Evolutionary conservation across 2,888 invertebrate genomes (phyloP).

Genomic region (Gordius sp.): DNA sequence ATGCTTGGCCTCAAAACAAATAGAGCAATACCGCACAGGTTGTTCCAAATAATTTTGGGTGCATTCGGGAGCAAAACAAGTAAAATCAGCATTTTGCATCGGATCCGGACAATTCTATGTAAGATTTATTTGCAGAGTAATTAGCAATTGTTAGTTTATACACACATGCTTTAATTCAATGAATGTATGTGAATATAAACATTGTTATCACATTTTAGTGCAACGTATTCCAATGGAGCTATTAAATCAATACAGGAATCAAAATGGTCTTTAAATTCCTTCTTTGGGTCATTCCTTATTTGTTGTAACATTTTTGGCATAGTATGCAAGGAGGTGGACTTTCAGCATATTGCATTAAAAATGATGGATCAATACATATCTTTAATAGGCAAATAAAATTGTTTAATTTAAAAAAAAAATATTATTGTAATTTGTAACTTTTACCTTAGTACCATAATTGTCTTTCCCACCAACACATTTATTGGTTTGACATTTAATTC

Average conservation of each 20-base stretch:
- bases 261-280: neutral
- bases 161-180: neutral
- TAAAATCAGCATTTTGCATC: slow-evolving; percentile 48
- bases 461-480: neutral
- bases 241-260: neutral
- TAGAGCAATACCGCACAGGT: slow-evolving; percentile 69
- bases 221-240: slow-evolving; percentile 62
- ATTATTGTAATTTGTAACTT: neutral
- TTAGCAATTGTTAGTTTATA: neutral
- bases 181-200: slow-evolving; percentile 28
- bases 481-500: neutral
- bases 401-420: neutral
- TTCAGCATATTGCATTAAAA: neutral
- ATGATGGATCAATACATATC: neutral
- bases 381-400: neutral
- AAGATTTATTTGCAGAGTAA: neutral
- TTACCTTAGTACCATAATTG: slow-evolving; percentile 2
- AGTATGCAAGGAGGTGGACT: slow-evolving; percentile 10
- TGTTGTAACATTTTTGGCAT: neutral
- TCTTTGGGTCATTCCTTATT: neutral
- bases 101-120: neutral
- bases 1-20: slow-evolving; percentile 34
- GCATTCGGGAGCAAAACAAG: slow-evolving; percentile 86
- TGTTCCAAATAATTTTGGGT: slow-evolving; percentile 80
- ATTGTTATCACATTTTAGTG: slow-evolving; percentile 82